Conservation (phyloP, 2,797 vertebrate species). For the Melanotaenia maccullochi region DNA sequence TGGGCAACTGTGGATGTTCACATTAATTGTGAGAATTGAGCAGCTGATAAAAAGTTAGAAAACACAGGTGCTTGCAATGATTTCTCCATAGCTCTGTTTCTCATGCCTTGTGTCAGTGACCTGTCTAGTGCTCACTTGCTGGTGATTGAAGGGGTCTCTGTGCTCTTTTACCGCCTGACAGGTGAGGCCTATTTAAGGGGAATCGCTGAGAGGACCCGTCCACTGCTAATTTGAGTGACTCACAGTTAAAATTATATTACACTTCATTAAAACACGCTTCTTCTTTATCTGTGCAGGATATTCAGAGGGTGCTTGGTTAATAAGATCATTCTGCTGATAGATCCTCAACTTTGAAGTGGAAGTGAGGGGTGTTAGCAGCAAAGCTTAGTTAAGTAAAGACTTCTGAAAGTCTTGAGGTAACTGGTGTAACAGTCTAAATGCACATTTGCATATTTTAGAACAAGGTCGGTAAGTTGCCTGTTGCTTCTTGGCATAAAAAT, state of each 20-base stretch:
- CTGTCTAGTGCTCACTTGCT: slow-evolving; percentile 46
- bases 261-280: slow-evolving; percentile 71
- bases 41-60: slow-evolving; percentile 25
- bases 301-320: slow-evolving; percentile 65
- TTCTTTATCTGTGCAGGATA: slow-evolving; percentile 64
- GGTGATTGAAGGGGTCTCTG: slow-evolving; percentile 63
- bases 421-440: background rate
- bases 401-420: slow-evolving; percentile 14
- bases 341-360: slow-evolving; percentile 49
- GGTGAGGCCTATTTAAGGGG: slow-evolving; percentile 75
- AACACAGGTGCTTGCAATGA: slow-evolving; percentile 1
- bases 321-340: slow-evolving; percentile 64
- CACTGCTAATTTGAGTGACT: slow-evolving; percentile 73
- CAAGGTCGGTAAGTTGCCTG: background rate
- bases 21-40: slow-evolving; percentile 47
- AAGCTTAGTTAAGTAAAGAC: slow-evolving; percentile 20
- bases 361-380: slow-evolving; percentile 9
- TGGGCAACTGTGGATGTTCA: slow-evolving; percentile 25
- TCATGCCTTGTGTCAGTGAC: slow-evolving; percentile 31
- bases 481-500: background rate
- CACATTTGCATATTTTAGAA: background rate
- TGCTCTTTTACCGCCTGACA: slow-evolving; percentile 71
- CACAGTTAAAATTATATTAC: slow-evolving; percentile 77
- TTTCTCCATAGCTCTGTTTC: slow-evolving; percentile 13
- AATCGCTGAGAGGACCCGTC: slow-evolving; percentile 63